Evolutionary conservation across 1,140 invertebrate species (phyloP), one percentile per base, ranked within the genome.

Genomic region (Halictus rubicundus): DNA sequence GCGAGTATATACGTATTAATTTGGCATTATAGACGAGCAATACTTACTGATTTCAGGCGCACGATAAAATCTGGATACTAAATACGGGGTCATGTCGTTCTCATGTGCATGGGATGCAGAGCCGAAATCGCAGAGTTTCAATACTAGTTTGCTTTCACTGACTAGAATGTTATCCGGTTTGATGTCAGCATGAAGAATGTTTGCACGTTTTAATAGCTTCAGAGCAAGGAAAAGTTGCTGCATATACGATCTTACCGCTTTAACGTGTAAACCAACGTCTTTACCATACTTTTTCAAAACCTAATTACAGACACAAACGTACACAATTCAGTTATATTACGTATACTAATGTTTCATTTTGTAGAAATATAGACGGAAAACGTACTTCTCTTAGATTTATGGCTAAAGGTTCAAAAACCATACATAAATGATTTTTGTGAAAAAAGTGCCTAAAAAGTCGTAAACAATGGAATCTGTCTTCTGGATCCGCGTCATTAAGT

Each of bases 161-260:
- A 99, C 98, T 91, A 99, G 94, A 94, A 99, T 99, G 94, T 99
- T 99, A 92, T 99, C 99, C 4, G 99, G 99, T 93, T 99, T 99
- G 78, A 99, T 99, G 93, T 99, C 99, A 81, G 98, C 99, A 95
- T 99, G 99, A 63, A 99, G 92, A 86, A 99, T 99, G 83, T 97
- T 98, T 66, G 98, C 98, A 90, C 98, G 98, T 91, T 99, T 99
- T 32, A 99, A 93, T 54, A 99, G 94, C 91, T 99, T 99, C 46
- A 99, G 94, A 0, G 99, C 98, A 71, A 99, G 93, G 87, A 99
- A 96, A 32, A 99, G 93, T 91, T 99, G 99, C 88, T 99, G 98
- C 0, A 97, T 98, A 92, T 99, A 99, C 23, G 98, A 99, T 75
- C 98, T 94, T 12, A 99, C 99, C 25, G 99, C 99, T 94, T 99